Conservation (phyloP, 2,888 invertebrate species). For the Stenodema calcarata region DNA sequence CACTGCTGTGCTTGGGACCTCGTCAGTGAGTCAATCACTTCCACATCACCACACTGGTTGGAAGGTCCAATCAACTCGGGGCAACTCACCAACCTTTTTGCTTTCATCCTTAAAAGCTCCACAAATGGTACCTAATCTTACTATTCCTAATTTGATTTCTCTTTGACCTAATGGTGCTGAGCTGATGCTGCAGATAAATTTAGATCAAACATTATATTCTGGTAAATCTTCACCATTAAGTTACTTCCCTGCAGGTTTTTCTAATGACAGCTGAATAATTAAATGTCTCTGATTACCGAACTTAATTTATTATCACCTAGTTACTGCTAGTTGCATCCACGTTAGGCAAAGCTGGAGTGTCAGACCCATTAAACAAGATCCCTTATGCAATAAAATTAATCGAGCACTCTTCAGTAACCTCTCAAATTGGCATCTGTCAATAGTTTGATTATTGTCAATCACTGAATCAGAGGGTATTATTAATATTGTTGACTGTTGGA, state of each 20-base stretch:
- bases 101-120: conserved; percentile 78
- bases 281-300: too few relatives aligned
- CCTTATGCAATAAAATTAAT: neutral
- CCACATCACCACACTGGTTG: conserved; percentile 50
- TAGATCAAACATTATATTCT: too few relatives aligned
- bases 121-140: conserved; percentile 65
- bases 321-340: too few relatives aligned
- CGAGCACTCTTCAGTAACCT: neutral
- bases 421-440: neutral
- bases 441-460: neutral
- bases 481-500: neutral
- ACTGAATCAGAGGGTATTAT: neutral
- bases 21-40: conserved; percentile 56
- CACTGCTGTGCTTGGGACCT: conserved; percentile 60
- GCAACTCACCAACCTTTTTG: conserved; percentile 63
- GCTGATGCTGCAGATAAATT: too few relatives aligned
- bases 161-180: too few relatives aligned
- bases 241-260: too few relatives aligned
- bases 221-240: too few relatives aligned
- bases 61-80: conserved; percentile 51
- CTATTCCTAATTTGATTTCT: neutral
- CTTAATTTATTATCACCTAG: too few relatives aligned
- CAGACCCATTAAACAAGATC: too few relatives aligned
- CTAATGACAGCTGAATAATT: too few relatives aligned
- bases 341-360: too few relatives aligned